Percentiles rank a stretch among this genome's conserved stretches.
Evolutionary conservation across 2,113 vertebrate species (phyloP).

Genomic region (Myotis brandtii): DNA sequence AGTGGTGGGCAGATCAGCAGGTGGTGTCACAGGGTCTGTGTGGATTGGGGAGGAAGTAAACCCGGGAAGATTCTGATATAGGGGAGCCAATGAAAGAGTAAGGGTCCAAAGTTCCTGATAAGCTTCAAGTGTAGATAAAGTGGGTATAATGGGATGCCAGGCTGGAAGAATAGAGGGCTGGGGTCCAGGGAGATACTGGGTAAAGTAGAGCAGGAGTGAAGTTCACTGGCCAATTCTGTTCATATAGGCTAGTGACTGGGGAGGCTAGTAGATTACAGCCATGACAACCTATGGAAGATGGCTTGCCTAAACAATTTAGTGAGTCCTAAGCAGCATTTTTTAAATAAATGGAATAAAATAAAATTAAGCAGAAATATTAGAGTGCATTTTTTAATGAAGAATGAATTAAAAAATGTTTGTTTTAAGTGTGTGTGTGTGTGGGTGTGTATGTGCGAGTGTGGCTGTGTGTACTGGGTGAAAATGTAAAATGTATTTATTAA

Average conservation of each 20-base stretch:
- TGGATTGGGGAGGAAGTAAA: background rate
- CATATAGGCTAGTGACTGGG: background rate
- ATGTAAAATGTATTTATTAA: conserved; percentile 39
- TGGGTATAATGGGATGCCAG: fast-evolving
- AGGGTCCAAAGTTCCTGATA: background rate
- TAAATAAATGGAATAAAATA: background rate
- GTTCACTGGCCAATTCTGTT: background rate
- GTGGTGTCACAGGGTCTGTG: background rate
- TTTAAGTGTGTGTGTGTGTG: background rate
- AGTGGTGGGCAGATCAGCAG: background rate
- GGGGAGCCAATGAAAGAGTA: background rate
- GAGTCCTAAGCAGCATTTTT: background rate
- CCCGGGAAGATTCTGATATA: background rate
- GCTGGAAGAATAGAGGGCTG: background rate
- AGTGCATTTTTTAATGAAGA: background rate
- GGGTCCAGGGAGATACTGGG: background rate
- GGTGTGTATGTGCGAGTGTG: background rate
- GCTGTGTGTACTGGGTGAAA: background rate
- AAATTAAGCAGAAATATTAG: conserved; percentile 42
- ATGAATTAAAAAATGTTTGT: background rate
- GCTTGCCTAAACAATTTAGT: background rate
- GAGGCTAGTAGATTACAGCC: background rate
- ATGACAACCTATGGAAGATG: background rate
- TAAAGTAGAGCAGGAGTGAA: background rate
- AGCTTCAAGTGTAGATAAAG: background rate